Evolutionary conservation across 2,888 invertebrate species (phyloP).

Genomic region (Flexamia atlantica): DNA sequence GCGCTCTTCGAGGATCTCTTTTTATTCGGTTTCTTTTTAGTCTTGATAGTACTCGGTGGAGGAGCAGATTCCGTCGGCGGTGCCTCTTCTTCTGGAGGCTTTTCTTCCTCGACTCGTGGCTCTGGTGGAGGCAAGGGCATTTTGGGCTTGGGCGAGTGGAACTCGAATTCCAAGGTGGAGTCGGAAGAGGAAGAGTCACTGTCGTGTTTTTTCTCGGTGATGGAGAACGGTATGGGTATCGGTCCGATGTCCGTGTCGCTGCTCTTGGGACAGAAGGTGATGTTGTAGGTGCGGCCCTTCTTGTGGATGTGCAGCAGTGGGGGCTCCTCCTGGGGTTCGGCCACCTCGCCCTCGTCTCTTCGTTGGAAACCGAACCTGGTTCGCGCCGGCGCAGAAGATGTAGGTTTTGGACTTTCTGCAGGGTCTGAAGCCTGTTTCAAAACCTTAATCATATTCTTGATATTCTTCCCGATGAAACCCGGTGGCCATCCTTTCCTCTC

Average conservation of each 20-base stretch:
- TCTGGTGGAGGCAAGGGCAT: not conserved
- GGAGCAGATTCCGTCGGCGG: not conserved
- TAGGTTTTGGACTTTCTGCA: not conserved
- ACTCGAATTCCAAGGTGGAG: constrained; percentile 41
- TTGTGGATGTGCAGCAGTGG: constrained; percentile 43
- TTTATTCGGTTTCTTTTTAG: constrained; percentile 23
- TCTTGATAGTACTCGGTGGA: not conserved
- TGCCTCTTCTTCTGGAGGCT: not conserved
- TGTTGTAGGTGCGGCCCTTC: constrained; percentile 48
- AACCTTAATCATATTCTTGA: constrained; percentile 39
- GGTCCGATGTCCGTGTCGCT: constrained; percentile 37
- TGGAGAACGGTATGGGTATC: constrained; percentile 38
- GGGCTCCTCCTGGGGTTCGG: constrained; percentile 25
- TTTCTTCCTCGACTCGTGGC: not conserved
- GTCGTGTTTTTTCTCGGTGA: constrained; percentile 25
- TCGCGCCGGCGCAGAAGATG: not conserved
- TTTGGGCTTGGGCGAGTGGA: constrained; percentile 37
- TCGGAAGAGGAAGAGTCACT: constrained; percentile 15
- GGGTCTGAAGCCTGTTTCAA: not conserved
- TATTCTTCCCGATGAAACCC: constrained; percentile 36
- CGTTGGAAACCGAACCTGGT: not conserved
- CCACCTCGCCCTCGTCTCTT: not conserved
- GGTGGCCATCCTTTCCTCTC: constrained; percentile 53
- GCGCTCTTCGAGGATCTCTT: not conserved
- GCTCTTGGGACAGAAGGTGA: constrained; percentile 47